Evolutionary conservation across 2,797 vertebrate species (phyloP).

Genomic region (Calcarius lapponicus): DNA sequence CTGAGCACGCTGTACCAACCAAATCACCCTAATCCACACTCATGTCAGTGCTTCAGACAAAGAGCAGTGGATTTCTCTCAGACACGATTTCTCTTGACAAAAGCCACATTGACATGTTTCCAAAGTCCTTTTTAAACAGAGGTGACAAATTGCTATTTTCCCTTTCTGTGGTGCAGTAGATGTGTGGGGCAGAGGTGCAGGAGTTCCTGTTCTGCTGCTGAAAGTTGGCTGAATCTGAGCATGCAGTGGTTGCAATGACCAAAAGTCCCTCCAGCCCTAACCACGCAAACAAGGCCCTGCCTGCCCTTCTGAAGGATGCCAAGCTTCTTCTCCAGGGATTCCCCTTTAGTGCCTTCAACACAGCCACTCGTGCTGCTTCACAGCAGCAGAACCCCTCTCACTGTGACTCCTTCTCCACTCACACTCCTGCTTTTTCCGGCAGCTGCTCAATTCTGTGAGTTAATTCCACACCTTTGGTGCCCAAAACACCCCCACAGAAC

Average conservation of each 20-base stretch:
- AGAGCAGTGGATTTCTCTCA: not conserved
- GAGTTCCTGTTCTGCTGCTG: fast-evolving
- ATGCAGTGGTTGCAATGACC: not conserved
- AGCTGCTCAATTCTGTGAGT: not conserved
- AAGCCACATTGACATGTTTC: not conserved
- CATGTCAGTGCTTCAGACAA: not conserved
- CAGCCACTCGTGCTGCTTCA: not conserved
- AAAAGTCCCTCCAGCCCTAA: not conserved
- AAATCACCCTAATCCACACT: constrained; percentile 10
- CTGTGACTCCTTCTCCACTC: fast-evolving
- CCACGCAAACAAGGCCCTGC: fast-evolving
- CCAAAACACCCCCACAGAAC: not conserved
- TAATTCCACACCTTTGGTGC: not conserved
- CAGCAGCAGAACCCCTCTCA: not conserved
- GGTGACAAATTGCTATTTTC: not conserved
- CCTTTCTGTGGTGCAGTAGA: not conserved
- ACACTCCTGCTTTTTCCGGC: not conserved
- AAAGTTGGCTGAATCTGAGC: not conserved
- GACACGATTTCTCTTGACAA: not conserved
- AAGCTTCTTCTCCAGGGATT: not conserved
- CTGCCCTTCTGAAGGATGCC: not conserved
- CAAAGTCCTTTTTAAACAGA: not conserved
- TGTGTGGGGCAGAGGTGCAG: not conserved
- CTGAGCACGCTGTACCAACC: not conserved
- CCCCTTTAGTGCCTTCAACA: not conserved